A percentile compares a stretch with the other conserved stretches of the same genome.
Evolutionary conservation across 2,888 invertebrate species (phyloP).

Genomic region (Spilarctia lutea): DNA sequence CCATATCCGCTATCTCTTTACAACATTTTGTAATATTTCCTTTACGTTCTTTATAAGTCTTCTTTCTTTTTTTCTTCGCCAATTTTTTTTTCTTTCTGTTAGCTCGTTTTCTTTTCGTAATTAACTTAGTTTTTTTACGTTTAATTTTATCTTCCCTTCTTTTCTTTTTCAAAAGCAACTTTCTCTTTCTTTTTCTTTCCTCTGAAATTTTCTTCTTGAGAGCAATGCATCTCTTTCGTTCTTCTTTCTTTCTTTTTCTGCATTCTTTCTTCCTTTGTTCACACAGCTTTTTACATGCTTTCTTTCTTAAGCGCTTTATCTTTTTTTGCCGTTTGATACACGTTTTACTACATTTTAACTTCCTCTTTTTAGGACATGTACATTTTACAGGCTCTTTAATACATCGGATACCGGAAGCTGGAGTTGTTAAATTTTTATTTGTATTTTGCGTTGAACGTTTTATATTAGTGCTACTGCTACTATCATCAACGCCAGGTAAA

Average conservation of each 20-base stretch:
- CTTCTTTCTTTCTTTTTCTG: neutral
- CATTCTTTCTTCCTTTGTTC: neutral
- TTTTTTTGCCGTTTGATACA: neutral
- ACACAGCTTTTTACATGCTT: neutral
- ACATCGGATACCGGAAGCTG: neutral
- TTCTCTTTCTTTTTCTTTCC: neutral
- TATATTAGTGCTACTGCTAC: neutral
- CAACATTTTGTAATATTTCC: neutral
- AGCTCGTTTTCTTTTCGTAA: neutral
- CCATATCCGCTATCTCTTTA: conserved; percentile 10
- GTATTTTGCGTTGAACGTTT: neutral
- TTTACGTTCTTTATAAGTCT: neutral
- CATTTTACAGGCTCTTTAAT: neutral
- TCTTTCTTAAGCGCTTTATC: neutral
- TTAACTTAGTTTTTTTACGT: neutral
- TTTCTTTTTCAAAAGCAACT: neutral
- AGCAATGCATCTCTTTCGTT: neutral
- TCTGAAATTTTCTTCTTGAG: neutral
- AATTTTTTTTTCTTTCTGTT: conserved; percentile 2
- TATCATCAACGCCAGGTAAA: neutral
- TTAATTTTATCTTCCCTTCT: neutral
- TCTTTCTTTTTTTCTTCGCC: conserved; percentile 1
- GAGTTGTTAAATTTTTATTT: neutral
- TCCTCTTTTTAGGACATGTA: neutral
- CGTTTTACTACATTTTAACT: neutral